Evolutionary conservation across 2,888 invertebrate genomes (phyloP).

Genomic region (Epirrhoe tristata): DNA sequence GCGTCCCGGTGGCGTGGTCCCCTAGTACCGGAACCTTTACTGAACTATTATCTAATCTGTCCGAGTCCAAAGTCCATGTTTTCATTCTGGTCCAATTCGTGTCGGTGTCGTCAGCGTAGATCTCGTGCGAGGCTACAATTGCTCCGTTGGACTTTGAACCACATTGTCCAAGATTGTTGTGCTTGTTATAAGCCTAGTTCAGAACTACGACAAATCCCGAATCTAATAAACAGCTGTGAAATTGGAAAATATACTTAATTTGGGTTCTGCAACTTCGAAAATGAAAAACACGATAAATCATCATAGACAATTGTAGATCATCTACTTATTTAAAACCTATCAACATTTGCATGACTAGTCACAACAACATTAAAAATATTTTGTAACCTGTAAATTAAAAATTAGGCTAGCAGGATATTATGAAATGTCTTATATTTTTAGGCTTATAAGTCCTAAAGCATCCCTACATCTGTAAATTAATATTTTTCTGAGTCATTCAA

Average conservation of each 20-base stretch:
- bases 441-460: too few relatives aligned
- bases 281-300: too few relatives aligned
- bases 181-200: slow-evolving; percentile 43
- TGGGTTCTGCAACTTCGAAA: too few relatives aligned
- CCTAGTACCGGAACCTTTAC: slow-evolving; percentile 21
- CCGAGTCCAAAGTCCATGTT: slow-evolving; percentile 58
- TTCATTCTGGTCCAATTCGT: slow-evolving; percentile 51
- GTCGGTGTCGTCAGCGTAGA: slow-evolving; percentile 55
- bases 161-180: slow-evolving; percentile 58
- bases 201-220: slow-evolving; percentile 29
- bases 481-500: too few relatives aligned
- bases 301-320: too few relatives aligned
- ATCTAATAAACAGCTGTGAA: background rate
- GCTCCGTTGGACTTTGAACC: slow-evolving; percentile 65
- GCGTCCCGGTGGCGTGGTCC: slow-evolving; percentile 29
- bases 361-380: too few relatives aligned
- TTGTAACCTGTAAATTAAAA: too few relatives aligned
- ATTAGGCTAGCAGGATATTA: too few relatives aligned
- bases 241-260: background rate
- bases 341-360: too few relatives aligned
- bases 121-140: slow-evolving; percentile 59
- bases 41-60: slow-evolving; percentile 27
- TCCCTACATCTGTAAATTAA: too few relatives aligned
- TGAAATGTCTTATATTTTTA: too few relatives aligned
- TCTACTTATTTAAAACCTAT: too few relatives aligned